Evolutionary conservation across 2,797 vertebrate species (phyloP), one percentile per base, ranked within the genome.

Genomic region (Danio kyathit): DNA sequence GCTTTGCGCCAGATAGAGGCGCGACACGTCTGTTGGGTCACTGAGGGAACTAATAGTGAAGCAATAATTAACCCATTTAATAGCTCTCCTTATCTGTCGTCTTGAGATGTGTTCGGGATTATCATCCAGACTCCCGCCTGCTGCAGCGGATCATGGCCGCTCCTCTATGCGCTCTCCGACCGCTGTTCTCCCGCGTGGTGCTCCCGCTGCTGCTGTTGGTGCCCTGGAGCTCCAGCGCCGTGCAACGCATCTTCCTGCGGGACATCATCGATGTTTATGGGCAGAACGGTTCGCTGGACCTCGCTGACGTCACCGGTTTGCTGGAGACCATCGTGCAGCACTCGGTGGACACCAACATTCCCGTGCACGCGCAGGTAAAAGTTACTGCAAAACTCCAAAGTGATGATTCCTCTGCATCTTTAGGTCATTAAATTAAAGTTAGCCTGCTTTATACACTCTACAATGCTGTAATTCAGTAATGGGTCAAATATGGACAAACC

Each of bases 221-320:
- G 1, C 29, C 29, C 1, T 29, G 29, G 29, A 29, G 29, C 29
- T 29, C 29, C 29, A 1, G 29, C 29, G 49, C 1, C 16, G 29
- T 65, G 14, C 43, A 74, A 14, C n/a, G 65, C 43, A 69, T 60
- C 10, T 84, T 86, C 29, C n/a, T 86, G 21, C 63, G 80, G 43
- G 81, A 86, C 52, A 71, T 86, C 19, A 14, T 86, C 0, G 13
- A 40, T 17, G 76, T 86, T 83, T 84, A 86, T 38, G 85, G 85
- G 0, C 43, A 82, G 41, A 72, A 84, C 83, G 74, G 65, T 7
- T 82, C 82, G 41, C 71, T 86, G 81, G 80, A 83, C 21, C 65
- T 65, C 48, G 71, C 21, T 38, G 70, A 69, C n/a, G 61, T 86
- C 72, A 54, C 75, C 9, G 63, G 40, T 63, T 71, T 86, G 66